Percentiles rank a stretch among this genome's conserved stretches.
Conservation (phyloP, 2,888 invertebrate genomes). For the Microctonus hyperodae region DNA sequence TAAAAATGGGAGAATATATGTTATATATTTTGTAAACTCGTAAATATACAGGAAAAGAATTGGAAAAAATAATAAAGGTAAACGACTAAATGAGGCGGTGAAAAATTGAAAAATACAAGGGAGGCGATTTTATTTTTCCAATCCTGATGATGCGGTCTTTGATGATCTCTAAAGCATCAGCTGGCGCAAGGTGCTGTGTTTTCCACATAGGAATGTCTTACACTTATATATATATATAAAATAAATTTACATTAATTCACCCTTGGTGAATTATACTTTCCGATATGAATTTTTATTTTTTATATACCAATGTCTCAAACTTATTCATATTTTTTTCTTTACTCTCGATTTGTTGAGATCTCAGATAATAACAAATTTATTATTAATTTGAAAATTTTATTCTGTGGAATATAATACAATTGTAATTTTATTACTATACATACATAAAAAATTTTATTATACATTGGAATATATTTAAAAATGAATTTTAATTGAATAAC, state of each 20-base stretch:
- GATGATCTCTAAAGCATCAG: neutral
- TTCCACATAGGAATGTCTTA: neutral
- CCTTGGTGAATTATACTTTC: neutral
- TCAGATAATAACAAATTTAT: too few species aligned
- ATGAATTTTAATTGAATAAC: too few species aligned
- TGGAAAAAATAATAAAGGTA: neutral
- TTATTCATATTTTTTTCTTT: too few species aligned
- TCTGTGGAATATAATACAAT: too few species aligned
- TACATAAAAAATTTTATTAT: too few species aligned
- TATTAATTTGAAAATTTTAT: too few species aligned
- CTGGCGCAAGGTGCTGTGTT: slow-evolving; percentile 27
- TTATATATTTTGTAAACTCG: neutral
- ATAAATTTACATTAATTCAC: neutral
- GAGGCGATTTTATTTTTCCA: slow-evolving; percentile 11
- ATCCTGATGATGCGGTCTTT: too few species aligned
- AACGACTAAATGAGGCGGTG: slow-evolving; percentile 1
- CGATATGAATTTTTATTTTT: too few species aligned
- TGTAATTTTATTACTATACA: too few species aligned
- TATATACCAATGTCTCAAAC: too few species aligned
- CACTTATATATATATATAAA: neutral
- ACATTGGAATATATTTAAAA: too few species aligned
- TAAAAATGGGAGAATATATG: neutral
- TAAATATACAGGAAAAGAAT: neutral
- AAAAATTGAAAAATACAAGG: neutral
- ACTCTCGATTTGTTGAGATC: neutral